phyloP scores from a whole-genome alignment of 2,888 invertebrate species.

The Digitonthophagus gazella region DNA sequence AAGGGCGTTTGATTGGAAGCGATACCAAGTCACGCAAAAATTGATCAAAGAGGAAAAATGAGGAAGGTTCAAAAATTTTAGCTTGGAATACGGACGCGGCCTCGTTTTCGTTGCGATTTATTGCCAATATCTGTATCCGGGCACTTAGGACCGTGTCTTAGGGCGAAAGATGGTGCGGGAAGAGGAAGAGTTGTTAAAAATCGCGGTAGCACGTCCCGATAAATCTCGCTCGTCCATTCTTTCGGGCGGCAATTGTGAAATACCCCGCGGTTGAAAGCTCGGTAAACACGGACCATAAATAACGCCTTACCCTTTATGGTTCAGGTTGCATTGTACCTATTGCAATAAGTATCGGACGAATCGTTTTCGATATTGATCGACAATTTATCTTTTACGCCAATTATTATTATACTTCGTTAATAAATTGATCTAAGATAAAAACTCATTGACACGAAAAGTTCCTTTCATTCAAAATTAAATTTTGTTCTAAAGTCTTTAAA shows the following conservation, averaged over 20 bases:
- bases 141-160: background rate
- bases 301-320: background rate
- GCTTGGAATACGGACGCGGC: too few species aligned
- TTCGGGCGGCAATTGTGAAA: background rate
- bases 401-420: too few species aligned
- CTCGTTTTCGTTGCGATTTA: background rate
- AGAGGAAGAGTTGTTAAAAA: background rate
- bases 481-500: too few species aligned
- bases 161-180: background rate
- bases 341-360: background rate
- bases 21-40: background rate
- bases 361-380: too few species aligned
- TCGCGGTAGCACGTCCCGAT: background rate
- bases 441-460: too few species aligned
- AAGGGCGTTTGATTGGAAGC: background rate
- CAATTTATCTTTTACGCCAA: too few species aligned
- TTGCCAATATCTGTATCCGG: background rate
- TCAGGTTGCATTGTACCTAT: background rate
- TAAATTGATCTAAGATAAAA: too few species aligned
- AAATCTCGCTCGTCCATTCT: background rate
- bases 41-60: too few species aligned
- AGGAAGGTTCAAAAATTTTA: too few species aligned
- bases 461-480: too few species aligned
- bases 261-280: background rate
- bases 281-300: background rate